These are phyloP conservation scores for Troides aeacus DNA, from an alignment of 2,888 invertebrate species.

Conservation along the genomic window DNA sequence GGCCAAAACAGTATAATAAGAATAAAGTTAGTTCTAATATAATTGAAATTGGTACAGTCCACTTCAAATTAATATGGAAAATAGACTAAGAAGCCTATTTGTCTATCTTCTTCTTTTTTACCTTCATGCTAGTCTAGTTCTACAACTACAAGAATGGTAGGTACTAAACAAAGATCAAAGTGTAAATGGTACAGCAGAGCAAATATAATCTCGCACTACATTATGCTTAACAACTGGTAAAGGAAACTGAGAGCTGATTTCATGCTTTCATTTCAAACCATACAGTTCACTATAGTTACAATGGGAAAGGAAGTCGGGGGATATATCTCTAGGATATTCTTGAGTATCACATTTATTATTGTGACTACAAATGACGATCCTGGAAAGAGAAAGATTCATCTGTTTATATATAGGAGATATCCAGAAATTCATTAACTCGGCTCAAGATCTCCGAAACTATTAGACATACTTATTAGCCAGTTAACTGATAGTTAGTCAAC, in stretches of 20 bases:
- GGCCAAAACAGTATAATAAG: too few species aligned
- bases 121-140: background rate
- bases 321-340: background rate
- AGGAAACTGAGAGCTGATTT: constrained; percentile 15
- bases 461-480: too few species aligned
- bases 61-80: background rate
- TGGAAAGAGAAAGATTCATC: too few species aligned
- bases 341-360: background rate
- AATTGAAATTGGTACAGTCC: background rate
- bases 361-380: background rate
- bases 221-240: constrained; percentile 18
- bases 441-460: too few species aligned
- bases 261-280: constrained; percentile 1
- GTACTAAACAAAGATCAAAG: constrained; percentile 8
- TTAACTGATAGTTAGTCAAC: too few species aligned
- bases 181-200: constrained; percentile 1
- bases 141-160: background rate
- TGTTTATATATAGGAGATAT: too few species aligned
- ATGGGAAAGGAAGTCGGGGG: background rate
- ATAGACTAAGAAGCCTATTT: too few species aligned
- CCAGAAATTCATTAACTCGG: too few species aligned
- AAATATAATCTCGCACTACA: constrained; percentile 20
- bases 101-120: too few species aligned
- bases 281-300: background rate
- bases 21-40: too few species aligned